phyloP scores from a whole-genome alignment of 35 echinoderm and acorn worm genomes.

The Holothuria glaberrima region DNA sequence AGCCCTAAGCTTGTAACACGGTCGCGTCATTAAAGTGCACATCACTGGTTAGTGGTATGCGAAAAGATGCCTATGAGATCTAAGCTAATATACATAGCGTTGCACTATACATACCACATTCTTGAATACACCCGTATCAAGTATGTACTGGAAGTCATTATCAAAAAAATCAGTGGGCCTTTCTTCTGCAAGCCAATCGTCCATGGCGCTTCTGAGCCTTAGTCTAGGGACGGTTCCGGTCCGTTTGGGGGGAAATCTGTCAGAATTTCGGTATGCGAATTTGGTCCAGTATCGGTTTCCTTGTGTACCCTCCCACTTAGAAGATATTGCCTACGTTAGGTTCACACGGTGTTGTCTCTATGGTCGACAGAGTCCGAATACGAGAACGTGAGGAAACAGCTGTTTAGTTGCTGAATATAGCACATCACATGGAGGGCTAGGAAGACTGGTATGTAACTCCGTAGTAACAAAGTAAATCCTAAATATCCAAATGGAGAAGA shows the following conservation, averaged over 20 bases:
- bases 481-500: no score
- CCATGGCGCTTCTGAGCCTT: constrained; percentile 71
- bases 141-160: constrained; percentile 60
- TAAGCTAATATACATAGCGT: no score
- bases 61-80: neutral
- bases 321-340: no score
- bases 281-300: constrained; percentile 53
- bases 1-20: no score
- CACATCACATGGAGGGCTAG: no score
- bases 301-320: neutral
- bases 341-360: no score
- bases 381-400: no score
- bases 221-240: constrained; percentile 68
- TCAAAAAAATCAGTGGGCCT: constrained; percentile 60
- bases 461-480: no score
- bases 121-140: constrained; percentile 59
- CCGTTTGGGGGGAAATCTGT: constrained; percentile 65
- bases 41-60: neutral
- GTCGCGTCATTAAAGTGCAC: no score
- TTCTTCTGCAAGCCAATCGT: constrained; percentile 60
- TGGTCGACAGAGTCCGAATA: no score
- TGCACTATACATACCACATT: constrained; percentile 50
- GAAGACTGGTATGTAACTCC: no score
- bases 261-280: constrained; percentile 34
- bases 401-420: no score